A percentile compares a stretch with the other conserved stretches of the same genome.
phyloP scores from a whole-genome alignment of 2,888 invertebrate species.

The Meganola albula region DNA sequence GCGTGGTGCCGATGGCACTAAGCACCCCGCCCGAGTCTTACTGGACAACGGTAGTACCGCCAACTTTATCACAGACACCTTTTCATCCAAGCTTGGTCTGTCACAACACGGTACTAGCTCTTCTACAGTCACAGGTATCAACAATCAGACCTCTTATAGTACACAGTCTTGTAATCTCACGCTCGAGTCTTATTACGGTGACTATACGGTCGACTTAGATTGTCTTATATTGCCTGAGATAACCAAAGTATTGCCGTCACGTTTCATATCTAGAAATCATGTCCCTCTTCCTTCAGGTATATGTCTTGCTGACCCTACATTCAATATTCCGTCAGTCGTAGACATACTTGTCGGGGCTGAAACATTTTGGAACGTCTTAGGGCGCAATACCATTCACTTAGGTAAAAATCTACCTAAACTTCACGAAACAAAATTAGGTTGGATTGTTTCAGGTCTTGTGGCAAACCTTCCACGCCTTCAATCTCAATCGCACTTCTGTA shows the following conservation, averaged over 20 bases:
- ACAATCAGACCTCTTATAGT: slow-evolving; percentile 8
- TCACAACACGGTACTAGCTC: slow-evolving; percentile 5
- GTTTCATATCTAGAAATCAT: slow-evolving; percentile 5
- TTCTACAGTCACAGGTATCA: slow-evolving; percentile 18
- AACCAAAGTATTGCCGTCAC: slow-evolving; percentile 13
- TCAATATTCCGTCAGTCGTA: slow-evolving; percentile 18
- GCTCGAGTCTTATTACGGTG: slow-evolving; percentile 11
- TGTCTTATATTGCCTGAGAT: slow-evolving; percentile 8
- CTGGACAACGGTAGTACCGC: slow-evolving; percentile 19
- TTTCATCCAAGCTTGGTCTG: slow-evolving; percentile 14
- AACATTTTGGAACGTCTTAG: slow-evolving; percentile 20
- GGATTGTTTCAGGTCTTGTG: slow-evolving; percentile 1
- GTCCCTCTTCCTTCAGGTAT: slow-evolving; percentile 16
- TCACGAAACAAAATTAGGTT: slow-evolving; percentile 17
- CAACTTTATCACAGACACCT: slow-evolving; percentile 11
- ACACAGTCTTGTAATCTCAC: slow-evolving; percentile 14
- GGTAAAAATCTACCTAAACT: slow-evolving; percentile 14
- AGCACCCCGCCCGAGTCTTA: slow-evolving; percentile 4
- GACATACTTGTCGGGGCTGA: slow-evolving; percentile 23
- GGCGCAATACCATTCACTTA: slow-evolving; percentile 10
- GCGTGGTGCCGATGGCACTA: background rate
- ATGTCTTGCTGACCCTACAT: slow-evolving; percentile 19
- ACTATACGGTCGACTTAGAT: slow-evolving; percentile 9
- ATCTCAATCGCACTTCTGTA: background rate
- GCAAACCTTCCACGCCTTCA: no score